Conservation (phyloP, 2,113 vertebrate species). For the Myotis lucifugus region DNA sequence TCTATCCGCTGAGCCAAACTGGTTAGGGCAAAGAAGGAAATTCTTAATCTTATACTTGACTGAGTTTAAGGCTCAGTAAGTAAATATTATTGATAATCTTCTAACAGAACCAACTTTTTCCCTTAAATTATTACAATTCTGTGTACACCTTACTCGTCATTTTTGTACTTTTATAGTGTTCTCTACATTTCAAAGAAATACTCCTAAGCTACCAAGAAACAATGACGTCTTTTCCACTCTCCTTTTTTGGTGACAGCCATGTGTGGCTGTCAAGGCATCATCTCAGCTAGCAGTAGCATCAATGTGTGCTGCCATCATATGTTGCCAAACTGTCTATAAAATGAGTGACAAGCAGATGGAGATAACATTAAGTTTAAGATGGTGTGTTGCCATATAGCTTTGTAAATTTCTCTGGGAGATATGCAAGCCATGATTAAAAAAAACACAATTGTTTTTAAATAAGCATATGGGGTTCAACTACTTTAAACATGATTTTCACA, state of each 20-base stretch:
- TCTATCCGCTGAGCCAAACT: too few relatives aligned
- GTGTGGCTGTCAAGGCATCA: background rate
- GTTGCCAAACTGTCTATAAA: constrained; percentile 26
- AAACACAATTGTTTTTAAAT: constrained; percentile 75
- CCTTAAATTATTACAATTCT: constrained; percentile 15
- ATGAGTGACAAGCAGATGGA: constrained; percentile 45
- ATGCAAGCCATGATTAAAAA: constrained; percentile 60
- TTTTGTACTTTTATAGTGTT: background rate
- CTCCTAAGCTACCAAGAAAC: background rate
- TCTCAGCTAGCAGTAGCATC: background rate
- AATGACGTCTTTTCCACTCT: background rate
- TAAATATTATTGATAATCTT: constrained; percentile 18
- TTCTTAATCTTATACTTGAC: background rate
- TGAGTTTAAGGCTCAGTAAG: background rate
- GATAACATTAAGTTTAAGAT: constrained; percentile 44
- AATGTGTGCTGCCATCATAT: background rate
- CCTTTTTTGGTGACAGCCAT: background rate
- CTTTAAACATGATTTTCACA: constrained; percentile 54
- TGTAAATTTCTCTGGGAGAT: constrained; percentile 65
- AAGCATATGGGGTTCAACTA: constrained; percentile 59
- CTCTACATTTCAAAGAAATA: constrained; percentile 33
- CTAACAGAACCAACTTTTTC: background rate
- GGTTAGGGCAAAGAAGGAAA: background rate
- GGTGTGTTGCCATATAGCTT: constrained; percentile 16
- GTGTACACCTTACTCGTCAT: background rate